Evolutionary conservation across 2,797 vertebrate genomes (phyloP).

Genomic region (Buphagus erythrorhynchus): DNA sequence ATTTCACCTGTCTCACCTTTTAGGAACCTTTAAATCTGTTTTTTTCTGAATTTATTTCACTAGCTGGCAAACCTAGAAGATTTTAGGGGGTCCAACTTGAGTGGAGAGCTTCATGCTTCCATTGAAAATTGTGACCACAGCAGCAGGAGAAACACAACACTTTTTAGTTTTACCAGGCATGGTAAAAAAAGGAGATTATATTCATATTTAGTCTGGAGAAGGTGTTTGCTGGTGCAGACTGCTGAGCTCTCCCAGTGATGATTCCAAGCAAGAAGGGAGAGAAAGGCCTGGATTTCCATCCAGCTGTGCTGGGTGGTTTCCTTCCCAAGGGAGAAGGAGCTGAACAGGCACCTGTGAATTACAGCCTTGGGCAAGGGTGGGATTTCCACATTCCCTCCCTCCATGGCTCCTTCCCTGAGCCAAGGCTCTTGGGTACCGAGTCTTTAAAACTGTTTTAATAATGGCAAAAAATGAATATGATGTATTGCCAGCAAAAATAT

Average conservation of each 20-base stretch:
- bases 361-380: background rate
- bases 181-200: background rate
- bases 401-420: rapidly evolving
- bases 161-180: background rate
- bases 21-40: background rate
- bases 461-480: background rate
- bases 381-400: background rate
- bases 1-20: background rate
- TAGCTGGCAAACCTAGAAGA: background rate
- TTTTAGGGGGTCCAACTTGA: background rate
- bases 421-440: background rate
- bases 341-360: background rate
- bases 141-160: background rate
- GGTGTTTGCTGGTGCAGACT: background rate
- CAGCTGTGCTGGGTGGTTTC: background rate
- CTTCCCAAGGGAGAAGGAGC: background rate
- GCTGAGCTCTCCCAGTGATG: background rate
- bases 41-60: no score
- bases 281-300: background rate
- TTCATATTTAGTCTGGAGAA: background rate
- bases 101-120: background rate
- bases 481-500: background rate
- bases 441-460: background rate
- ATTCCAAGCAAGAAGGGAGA: background rate
- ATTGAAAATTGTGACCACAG: background rate